These are phyloP conservation scores for Polietes domitor DNA, from an alignment of 2,888 invertebrate genomes.

Conservation along the genomic window DNA sequence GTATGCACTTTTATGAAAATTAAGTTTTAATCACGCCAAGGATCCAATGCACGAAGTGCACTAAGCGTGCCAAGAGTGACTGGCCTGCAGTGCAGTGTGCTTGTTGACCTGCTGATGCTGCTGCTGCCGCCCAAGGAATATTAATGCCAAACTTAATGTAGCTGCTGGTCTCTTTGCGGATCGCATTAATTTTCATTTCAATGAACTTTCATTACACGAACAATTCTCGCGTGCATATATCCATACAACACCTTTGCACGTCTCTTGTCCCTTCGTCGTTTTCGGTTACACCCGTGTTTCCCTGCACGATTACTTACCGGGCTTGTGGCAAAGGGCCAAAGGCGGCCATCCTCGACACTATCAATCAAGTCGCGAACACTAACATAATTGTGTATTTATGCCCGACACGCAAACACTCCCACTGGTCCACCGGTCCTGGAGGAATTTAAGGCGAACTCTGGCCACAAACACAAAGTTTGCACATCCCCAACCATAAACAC, in stretches of 20 bases:
- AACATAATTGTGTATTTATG: neutral
- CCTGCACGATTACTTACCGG: too few relatives aligned
- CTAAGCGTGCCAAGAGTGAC: neutral
- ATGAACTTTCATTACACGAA: constrained; percentile 17
- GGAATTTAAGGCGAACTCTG: neutral
- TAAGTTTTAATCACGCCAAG: too few relatives aligned
- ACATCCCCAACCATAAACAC: too few relatives aligned
- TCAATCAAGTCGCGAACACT: neutral
- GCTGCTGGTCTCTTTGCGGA: constrained; percentile 49
- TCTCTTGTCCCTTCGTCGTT: too few relatives aligned
- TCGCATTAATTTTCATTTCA: constrained; percentile 60
- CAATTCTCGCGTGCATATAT: too few relatives aligned
- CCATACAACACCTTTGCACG: too few relatives aligned
- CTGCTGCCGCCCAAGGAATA: constrained; percentile 43
- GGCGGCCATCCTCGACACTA: too few relatives aligned
- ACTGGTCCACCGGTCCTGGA: neutral
- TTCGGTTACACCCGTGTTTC: too few relatives aligned
- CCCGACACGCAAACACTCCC: constrained; percentile 6
- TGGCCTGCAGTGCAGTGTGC: neutral
- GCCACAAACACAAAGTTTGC: neutral
- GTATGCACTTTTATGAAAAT: too few relatives aligned
- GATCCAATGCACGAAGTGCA: too few relatives aligned
- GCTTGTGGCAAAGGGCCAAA: neutral
- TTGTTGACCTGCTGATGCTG: constrained; percentile 47
- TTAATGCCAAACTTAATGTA: constrained; percentile 39